These are phyloP conservation scores for Chloromyia formosa DNA, from an alignment of 2,888 invertebrate genomes.

Conservation along the genomic window DNA sequence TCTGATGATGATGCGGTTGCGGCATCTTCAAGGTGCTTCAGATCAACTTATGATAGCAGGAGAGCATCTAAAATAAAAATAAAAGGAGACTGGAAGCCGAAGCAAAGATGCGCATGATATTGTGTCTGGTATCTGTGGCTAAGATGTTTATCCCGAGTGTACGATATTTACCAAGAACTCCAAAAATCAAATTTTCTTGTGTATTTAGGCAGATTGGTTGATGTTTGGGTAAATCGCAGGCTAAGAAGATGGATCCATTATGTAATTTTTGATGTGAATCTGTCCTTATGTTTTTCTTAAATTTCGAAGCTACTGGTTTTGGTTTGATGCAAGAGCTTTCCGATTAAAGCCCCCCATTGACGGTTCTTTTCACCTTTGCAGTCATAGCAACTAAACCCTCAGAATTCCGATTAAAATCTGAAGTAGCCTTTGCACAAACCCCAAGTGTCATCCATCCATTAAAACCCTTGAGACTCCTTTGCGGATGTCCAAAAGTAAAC, in stretches of 20 bases:
- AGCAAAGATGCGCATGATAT: constrained; percentile 7
- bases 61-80: constrained; percentile 7
- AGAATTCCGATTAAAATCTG: no score
- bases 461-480: constrained; percentile 39
- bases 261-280: no score
- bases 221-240: no score
- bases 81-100: background rate
- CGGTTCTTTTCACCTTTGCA: no score
- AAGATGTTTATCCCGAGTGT: background rate
- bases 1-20: background rate
- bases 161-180: constrained; percentile 48
- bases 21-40: constrained; percentile 30
- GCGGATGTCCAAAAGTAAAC: background rate
- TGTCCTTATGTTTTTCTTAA: no score
- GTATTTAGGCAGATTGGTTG: no score
- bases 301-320: no score
- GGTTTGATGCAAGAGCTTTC: no score
- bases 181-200: constrained; percentile 36
- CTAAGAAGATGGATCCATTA: no score
- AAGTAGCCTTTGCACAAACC: background rate
- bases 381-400: no score
- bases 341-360: no score
- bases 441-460: constrained; percentile 12
- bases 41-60: background rate
- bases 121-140: background rate